phyloP scores from a whole-genome alignment of 2,113 vertebrate species.

The Phrynosoma blainvillii region DNA sequence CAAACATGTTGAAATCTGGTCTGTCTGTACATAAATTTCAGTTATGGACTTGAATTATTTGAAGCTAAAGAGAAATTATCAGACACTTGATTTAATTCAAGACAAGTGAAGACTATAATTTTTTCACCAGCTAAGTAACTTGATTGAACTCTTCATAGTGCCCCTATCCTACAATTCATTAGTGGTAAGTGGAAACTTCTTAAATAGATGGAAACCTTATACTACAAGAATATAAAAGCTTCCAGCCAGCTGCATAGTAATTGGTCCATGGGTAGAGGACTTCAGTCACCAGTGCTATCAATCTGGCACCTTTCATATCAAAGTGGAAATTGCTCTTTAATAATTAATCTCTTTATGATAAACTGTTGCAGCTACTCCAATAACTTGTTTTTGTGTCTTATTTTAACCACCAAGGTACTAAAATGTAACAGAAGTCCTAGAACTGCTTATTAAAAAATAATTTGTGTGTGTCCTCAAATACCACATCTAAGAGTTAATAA shows the following conservation, averaged over 20 bases:
- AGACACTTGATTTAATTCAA: not conserved
- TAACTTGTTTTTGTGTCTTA: slow-evolving; percentile 27
- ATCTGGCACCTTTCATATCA: slow-evolving; percentile 8
- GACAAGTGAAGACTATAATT: not conserved
- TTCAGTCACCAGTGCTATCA: not conserved
- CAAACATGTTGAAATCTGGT: slow-evolving; percentile 9
- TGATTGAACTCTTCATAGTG: not conserved
- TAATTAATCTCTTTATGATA: not conserved
- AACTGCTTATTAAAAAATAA: not conserved
- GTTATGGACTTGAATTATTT: not conserved
- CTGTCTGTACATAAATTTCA: not conserved
- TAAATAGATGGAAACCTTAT: not conserved
- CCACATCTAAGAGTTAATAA: slow-evolving; percentile 22
- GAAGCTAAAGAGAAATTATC: not conserved
- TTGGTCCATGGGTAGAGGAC: not conserved
- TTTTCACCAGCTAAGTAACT: not conserved
- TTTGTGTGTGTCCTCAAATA: slow-evolving; percentile 2
- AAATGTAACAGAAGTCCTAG: slow-evolving; percentile 23
- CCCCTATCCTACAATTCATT: not conserved
- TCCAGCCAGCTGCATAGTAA: not conserved
- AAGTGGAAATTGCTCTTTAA: not conserved
- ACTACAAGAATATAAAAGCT: not conserved
- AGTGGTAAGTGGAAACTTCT: not conserved
- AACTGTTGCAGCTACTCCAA: not conserved
- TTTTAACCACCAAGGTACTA: not conserved